A percentile compares a stretch with the other conserved stretches of the same genome.
phyloP scores from a whole-genome alignment of 2,113 vertebrate genomes.

The Lathamus discolor region DNA sequence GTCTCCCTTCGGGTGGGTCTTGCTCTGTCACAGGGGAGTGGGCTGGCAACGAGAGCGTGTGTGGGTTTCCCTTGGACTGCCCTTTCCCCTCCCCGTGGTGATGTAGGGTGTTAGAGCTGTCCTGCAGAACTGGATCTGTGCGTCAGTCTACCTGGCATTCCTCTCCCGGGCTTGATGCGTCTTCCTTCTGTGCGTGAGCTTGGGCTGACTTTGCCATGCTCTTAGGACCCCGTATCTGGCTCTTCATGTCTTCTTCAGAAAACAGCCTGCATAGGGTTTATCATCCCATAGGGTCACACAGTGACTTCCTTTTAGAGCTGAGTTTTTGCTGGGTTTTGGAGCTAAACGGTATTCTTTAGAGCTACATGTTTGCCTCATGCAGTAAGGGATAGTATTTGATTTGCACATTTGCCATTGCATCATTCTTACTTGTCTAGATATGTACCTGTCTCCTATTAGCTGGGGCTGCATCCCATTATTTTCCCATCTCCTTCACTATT shows the following conservation, averaged over 20 bases:
- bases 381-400: neutral
- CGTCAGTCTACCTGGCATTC: neutral
- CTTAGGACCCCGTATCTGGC: neutral
- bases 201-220: neutral
- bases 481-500: neutral
- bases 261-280: neutral
- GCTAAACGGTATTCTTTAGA: neutral
- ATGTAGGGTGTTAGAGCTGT: neutral
- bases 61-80: neutral
- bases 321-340: neutral
- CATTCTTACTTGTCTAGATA: neutral
- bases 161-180: neutral
- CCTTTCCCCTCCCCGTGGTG: rapidly evolving
- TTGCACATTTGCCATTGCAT: neutral
- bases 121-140: neutral
- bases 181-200: neutral
- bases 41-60: no score
- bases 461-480: rapidly evolving
- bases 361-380: neutral
- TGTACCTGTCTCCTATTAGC: neutral
- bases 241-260: rapidly evolving
- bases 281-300: neutral
- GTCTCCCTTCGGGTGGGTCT: neutral
- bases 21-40: rapidly evolving
- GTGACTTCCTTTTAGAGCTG: neutral